A percentile compares a stretch with the other conserved stretches of the same genome.
Evolutionary conservation across 1,140 invertebrate genomes (phyloP).

Genomic region (Drosophila yakuba): DNA sequence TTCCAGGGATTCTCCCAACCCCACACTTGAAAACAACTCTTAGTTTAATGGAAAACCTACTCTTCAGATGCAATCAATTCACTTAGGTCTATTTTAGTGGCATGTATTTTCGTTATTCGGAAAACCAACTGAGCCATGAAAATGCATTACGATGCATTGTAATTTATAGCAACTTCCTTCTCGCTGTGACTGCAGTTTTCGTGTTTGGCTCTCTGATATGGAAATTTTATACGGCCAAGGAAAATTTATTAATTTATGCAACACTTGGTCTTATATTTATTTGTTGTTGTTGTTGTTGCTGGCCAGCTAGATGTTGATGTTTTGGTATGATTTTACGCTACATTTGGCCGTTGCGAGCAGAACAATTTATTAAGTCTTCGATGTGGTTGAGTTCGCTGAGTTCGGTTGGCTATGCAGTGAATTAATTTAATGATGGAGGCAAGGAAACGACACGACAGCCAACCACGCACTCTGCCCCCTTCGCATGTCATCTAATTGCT

Average conservation of each 20-base stretch:
- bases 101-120: conserved; percentile 41
- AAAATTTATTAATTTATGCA: conserved; percentile 75
- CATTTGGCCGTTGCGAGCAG: conserved; percentile 48
- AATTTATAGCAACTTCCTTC: conserved; percentile 74
- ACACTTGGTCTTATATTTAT: conserved; percentile 64
- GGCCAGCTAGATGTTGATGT: conserved; percentile 23
- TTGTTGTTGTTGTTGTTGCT: conserved; percentile 25
- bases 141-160: conserved; percentile 61
- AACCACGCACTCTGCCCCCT: conserved; percentile 10
- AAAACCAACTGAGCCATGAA: conserved; percentile 71
- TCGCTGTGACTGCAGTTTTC: conserved; percentile 58
- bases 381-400: conserved; percentile 41
- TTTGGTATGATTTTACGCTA: conserved; percentile 66
- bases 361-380: conserved; percentile 52
- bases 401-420: conserved; percentile 20
- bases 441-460: conserved; percentile 3
- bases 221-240: conserved; percentile 43
- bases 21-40: not conserved
- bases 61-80: conserved; percentile 46
- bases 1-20: not conserved
- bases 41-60: not conserved
- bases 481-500: conserved; percentile 42
- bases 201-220: conserved; percentile 52
- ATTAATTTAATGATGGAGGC: conserved; percentile 25
- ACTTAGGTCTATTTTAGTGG: conserved; percentile 21